phyloP scores from a whole-genome alignment of 2,888 invertebrate genomes.

The Diarsia rubi region DNA sequence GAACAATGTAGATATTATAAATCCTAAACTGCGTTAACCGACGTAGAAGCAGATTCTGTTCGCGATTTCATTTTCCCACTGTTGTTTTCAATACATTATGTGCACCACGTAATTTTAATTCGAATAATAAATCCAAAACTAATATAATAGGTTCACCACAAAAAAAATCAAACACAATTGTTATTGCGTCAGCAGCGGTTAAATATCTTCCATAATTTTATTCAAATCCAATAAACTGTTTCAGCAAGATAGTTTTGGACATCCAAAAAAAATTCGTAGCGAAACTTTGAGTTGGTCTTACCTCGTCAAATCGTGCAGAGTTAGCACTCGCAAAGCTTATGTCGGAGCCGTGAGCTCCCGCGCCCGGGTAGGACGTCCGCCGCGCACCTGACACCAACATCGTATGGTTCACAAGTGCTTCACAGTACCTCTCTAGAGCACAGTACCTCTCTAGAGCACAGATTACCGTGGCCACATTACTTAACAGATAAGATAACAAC shows the following conservation, averaged over 20 bases:
- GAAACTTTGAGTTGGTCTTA: slow-evolving; percentile 64
- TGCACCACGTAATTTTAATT: neutral
- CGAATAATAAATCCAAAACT: neutral
- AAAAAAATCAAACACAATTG: neutral
- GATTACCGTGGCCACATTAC: slow-evolving; percentile 76
- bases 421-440: slow-evolving; percentile 70
- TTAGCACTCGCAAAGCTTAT: slow-evolving; percentile 57
- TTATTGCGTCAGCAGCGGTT: slow-evolving; percentile 4
- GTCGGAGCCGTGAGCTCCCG: slow-evolving; percentile 69
- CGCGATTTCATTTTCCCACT: neutral
- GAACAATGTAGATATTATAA: slow-evolving; percentile 47
- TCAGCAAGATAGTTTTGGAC: neutral
- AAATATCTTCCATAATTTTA: neutral
- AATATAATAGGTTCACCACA: neutral
- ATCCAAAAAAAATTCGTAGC: neutral
- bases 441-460: slow-evolving; percentile 71
- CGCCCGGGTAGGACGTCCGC: slow-evolving; percentile 79
- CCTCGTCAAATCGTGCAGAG: slow-evolving; percentile 74
- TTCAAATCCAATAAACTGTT: slow-evolving; percentile 8
- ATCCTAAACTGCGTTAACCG: slow-evolving; percentile 19
- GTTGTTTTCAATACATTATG: neutral
- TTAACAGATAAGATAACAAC: slow-evolving; percentile 85
- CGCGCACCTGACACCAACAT: slow-evolving; percentile 86
- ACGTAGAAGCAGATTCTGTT: neutral
- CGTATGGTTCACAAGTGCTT: slow-evolving; percentile 75